Evolutionary conservation across 2,888 invertebrate genomes (phyloP).

Genomic region (Teleogryllus oceanicus): DNA sequence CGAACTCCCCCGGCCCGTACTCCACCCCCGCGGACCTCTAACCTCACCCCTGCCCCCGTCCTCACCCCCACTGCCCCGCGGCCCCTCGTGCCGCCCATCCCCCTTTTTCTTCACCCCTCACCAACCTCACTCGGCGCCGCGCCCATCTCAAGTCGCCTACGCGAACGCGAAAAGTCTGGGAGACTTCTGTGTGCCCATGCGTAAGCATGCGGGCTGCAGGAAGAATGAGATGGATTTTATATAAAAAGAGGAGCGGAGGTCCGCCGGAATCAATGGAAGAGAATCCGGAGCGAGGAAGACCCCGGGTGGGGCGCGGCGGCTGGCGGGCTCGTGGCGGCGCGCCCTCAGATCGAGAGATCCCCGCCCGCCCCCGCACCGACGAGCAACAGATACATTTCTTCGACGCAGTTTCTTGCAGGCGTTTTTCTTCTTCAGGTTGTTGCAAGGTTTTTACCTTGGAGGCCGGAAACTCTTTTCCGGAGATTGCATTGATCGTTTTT

Average conservation of each 20-base stretch:
- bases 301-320: not conserved
- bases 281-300: not conserved
- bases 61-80: not conserved
- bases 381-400: no score
- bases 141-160: not conserved
- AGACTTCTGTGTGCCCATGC: slow-evolving; percentile 18
- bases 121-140: not conserved
- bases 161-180: slow-evolving; percentile 6
- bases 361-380: no score
- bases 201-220: slow-evolving; percentile 11
- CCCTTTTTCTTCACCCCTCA: not conserved
- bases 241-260: slow-evolving; percentile 2
- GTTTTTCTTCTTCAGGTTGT: no score
- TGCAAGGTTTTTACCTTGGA: no score
- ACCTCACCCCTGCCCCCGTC: not conserved
- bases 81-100: not conserved
- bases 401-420: no score
- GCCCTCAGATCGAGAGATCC: no score
- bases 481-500: no score
- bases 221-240: slow-evolving; percentile 18
- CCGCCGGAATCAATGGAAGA: slow-evolving; percentile 18
- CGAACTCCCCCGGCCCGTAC: not conserved
- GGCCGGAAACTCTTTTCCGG: no score
- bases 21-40: not conserved
- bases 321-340: not conserved